A percentile compares a stretch with the other conserved stretches of the same genome.
Conservation (phyloP, 2,113 vertebrate species). For the Hemibagrus wyckioides region DNA sequence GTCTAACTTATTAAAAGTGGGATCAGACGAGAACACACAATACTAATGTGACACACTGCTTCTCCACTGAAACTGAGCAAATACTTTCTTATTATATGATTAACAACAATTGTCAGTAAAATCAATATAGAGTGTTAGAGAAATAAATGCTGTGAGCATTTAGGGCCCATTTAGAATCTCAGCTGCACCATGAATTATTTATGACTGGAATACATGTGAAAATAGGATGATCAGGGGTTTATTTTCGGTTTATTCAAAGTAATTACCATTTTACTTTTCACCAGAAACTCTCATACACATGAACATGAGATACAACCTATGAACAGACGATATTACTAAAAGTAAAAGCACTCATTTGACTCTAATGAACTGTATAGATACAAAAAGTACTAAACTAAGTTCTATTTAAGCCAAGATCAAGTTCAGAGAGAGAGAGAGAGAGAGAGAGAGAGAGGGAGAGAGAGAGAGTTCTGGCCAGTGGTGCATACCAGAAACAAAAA, state of each 20-base stretch:
- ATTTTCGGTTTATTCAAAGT: background rate
- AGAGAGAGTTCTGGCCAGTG: conserved; percentile 50
- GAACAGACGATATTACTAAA: background rate
- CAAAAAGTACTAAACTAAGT: background rate
- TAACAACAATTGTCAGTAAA: background rate
- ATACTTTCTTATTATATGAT: background rate
- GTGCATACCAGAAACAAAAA: conserved; percentile 61
- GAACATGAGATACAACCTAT: background rate
- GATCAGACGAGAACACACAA: background rate
- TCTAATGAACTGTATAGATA: background rate
- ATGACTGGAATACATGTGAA: background rate
- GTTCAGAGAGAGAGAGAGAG: background rate
- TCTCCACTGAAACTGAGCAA: background rate
- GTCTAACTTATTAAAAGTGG: background rate
- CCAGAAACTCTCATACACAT: background rate
- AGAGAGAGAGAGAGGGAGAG: background rate
- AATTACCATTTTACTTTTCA: background rate
- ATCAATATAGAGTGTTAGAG: background rate
- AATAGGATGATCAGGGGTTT: background rate
- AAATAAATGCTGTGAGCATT: background rate
- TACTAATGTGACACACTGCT: background rate
- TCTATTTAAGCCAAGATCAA: conserved; percentile 7
- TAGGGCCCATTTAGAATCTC: background rate
- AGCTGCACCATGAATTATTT: background rate
- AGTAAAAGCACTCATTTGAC: background rate